Evolutionary conservation across 1,140 invertebrate species (phyloP), one percentile per base, ranked within the genome.

Genomic region (Calephelis virginiensis): DNA sequence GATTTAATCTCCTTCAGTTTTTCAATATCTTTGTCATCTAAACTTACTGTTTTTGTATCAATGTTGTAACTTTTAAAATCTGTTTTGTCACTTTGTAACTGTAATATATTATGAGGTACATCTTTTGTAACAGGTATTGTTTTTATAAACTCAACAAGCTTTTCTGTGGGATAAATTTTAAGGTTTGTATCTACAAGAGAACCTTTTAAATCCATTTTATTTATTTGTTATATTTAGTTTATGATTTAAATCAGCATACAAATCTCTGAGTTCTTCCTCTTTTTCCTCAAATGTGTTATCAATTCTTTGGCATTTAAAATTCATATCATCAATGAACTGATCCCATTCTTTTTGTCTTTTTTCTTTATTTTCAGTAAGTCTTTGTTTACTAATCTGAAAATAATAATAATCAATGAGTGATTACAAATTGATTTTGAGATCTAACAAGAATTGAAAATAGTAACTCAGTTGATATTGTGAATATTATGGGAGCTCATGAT

Each of bases 241-340:
- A 67, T 93, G 93, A 84, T 96, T 95, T 53, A 97, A 85, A 78
- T 96, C 94, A 47, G 93, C 83, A 82, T 96, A 97, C 69, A 95
- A 94, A 70, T 95, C 93, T 71, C 93, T 92, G 6, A 96, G 87
- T 91, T 96, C 94, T 78, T 94, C 93, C 91, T 96, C 95, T 86
- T 96, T 96, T 78, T 95, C 93, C 75, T 94, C 93, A 91, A 96
- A 96, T 38, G 94, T 94, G 78, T 94, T 93, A 78, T 97, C 95
- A 71, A 97, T 94, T 82, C 94, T 93, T 71, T 93, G 86, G 85
- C 94, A 96, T 71, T 94, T 95, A 74, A 94, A 92, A 73, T 94
- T 94, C 87, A 97, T 94, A 91, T 95, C 94, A 92, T 94, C 94
- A 78, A 95, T 93, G 80, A 97, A 96, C 69, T 93, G 92, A 70